Evolutionary conservation across 2,113 vertebrate species (phyloP).

Genomic region (Lagenorhynchus albirostris): DNA sequence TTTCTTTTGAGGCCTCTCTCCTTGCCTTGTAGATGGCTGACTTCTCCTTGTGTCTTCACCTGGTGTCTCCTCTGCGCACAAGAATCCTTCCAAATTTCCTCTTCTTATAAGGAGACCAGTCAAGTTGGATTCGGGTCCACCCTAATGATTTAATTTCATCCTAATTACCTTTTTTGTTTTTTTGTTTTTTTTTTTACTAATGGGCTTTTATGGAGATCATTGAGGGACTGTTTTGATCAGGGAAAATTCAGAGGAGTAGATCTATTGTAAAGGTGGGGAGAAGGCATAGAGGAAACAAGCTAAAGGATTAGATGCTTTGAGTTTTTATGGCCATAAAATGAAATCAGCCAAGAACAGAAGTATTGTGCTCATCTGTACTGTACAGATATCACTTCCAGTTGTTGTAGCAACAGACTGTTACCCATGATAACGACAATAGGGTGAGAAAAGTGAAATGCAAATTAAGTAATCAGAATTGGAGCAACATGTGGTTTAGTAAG

Average conservation of each 20-base stretch:
- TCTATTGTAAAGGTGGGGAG: not conserved
- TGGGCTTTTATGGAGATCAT: not conserved
- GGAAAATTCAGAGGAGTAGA: not conserved
- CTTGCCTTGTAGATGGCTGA: not conserved
- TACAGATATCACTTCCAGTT: not conserved
- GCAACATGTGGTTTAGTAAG: not conserved
- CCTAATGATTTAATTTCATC: not conserved
- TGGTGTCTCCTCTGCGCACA: not conserved
- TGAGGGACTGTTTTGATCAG: not conserved
- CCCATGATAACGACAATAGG: not conserved
- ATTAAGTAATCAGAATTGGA: not conserved
- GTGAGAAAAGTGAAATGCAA: not conserved
- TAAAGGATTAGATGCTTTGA: not conserved
- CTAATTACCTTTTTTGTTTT: not conserved
- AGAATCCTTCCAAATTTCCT: not conserved
- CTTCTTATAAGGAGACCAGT: not conserved
- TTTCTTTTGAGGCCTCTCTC: not conserved
- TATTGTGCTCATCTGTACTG: not conserved
- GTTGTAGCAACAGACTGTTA: not conserved
- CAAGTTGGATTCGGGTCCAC: not conserved
- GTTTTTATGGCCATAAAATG: not conserved
- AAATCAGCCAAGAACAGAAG: not conserved
- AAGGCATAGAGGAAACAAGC: not conserved
- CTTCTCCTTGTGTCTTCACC: not conserved
- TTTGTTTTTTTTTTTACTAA: not conserved